Evolutionary conservation across 2,797 vertebrate genomes (phyloP), one percentile per base, ranked within the genome.

Genomic region (Bufotes viridis): DNA sequence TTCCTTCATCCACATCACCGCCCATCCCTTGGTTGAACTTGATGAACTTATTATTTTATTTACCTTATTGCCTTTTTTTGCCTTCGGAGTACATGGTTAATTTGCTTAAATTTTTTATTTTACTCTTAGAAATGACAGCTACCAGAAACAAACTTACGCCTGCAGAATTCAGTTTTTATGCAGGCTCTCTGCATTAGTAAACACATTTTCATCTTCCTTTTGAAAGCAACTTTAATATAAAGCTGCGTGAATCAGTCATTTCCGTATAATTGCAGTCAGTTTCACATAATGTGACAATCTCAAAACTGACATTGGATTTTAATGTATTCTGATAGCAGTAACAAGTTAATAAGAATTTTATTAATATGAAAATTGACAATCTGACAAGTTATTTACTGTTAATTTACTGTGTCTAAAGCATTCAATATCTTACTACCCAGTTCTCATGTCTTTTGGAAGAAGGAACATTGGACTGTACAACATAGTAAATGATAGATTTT

Each of bases 331-430:
- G 85, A 84, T 79, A 84, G 85, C 55, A 49, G 74, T 84, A 86
- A 89, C 85, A 84, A 80, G 75, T 87, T 89, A 79, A 84, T 87
- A 87, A 87, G 85, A 84, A 61, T 87, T 79, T 78, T 83, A 89
- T 79, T 89, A 89, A 89, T 80, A 87, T 87, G 84, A 87, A 89
- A 89, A 87, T 89, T 84, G 81, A 84, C 85, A 87, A 49, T 82
- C 84, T 89, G 88, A 87, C 88, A 89, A 89, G 55, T 89, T 89
- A 89, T 89, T 89, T 87, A 84, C 85, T 89, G 70, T 83, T 82
- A 89, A 89, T 89, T 87, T 89, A 89, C 34, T 53, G 42, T 87
- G 85, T 89, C 88, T 83, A 80, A 89, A 87, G 60, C 81, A 89
- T 87, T 89, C 75, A 89, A 79, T 84, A 89, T 89, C 85, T 87